Conservation (phyloP, 1,140 invertebrate species). For the Conus ventricosus region DNA sequence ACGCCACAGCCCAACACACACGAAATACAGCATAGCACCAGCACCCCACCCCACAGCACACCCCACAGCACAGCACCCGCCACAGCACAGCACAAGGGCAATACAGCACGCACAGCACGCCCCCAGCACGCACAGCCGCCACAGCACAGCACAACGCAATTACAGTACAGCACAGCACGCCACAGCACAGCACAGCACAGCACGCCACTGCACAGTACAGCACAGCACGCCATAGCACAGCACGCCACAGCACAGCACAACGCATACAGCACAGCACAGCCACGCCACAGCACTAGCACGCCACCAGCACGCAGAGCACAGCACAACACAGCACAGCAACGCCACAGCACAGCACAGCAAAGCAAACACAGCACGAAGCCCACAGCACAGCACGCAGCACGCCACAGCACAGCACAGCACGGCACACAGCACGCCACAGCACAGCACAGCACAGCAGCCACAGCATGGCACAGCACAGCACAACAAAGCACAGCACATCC, state of each 20-base stretch:
- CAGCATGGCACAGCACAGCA: too few species aligned
- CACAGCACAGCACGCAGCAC: too few species aligned
- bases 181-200: background rate
- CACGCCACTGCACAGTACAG: background rate
- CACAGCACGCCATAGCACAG: slow-evolving; percentile 51
- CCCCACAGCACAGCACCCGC: too few species aligned
- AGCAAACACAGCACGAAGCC: slow-evolving; percentile 52
- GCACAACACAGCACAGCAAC: too few species aligned
- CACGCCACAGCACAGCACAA: slow-evolving; percentile 56
- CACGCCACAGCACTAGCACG: too few species aligned
- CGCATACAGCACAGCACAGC: slow-evolving; percentile 58
- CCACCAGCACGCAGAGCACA: slow-evolving; percentile 49
- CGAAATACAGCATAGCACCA: too few species aligned
- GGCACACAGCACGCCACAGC: slow-evolving; percentile 48
- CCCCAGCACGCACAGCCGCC: slow-evolving; percentile 54
- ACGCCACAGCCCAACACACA: too few species aligned
- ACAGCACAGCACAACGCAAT: slow-evolving; percentile 53
- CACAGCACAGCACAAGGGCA: slow-evolving; percentile 49
- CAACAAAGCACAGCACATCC: too few species aligned
- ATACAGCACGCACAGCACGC: slow-evolving; percentile 55
- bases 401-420: slow-evolving; percentile 54
- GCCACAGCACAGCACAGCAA: slow-evolving; percentile 53
- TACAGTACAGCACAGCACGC: background rate
- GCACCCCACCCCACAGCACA: too few species aligned
- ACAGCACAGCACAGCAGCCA: slow-evolving; percentile 54